Evolutionary conservation across 2,888 invertebrate species (phyloP).

Genomic region (Griposia aprilina): DNA sequence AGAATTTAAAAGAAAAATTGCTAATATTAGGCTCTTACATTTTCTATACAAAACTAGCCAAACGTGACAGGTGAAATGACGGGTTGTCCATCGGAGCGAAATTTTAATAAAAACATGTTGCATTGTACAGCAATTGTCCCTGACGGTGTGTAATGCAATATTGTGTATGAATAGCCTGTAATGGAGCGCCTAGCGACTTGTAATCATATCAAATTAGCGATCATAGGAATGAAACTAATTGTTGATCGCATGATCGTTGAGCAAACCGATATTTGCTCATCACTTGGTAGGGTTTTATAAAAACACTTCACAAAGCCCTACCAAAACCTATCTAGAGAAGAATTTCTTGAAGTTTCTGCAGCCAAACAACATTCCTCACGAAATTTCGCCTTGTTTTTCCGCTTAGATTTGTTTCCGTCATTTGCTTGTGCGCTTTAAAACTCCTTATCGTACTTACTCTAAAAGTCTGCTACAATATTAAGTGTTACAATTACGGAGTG

Average conservation of each 20-base stretch:
- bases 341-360: not conserved
- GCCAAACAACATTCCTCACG: not conserved
- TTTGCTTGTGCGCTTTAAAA: not conserved
- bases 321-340: too few relatives aligned
- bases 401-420: not conserved
- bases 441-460: not conserved
- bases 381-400: too few relatives aligned
- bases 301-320: too few relatives aligned
- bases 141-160: not conserved
- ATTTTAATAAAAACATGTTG: constrained; percentile 24
- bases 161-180: not conserved
- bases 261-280: not conserved
- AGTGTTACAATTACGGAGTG: constrained; percentile 16
- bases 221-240: constrained; percentile 14
- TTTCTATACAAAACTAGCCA: constrained; percentile 46
- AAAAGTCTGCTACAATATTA: constrained; percentile 16
- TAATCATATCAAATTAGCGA: constrained; percentile 18
- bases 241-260: not conserved
- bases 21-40: constrained; percentile 14
- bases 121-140: constrained; percentile 18
- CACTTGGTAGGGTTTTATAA: not conserved
- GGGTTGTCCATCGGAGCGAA: constrained; percentile 17
- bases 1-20: constrained; percentile 30
- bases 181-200: constrained; percentile 15
- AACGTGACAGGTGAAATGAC: constrained; percentile 50